Conservation (phyloP, 2,113 vertebrate species). For the Murina feae region DNA sequence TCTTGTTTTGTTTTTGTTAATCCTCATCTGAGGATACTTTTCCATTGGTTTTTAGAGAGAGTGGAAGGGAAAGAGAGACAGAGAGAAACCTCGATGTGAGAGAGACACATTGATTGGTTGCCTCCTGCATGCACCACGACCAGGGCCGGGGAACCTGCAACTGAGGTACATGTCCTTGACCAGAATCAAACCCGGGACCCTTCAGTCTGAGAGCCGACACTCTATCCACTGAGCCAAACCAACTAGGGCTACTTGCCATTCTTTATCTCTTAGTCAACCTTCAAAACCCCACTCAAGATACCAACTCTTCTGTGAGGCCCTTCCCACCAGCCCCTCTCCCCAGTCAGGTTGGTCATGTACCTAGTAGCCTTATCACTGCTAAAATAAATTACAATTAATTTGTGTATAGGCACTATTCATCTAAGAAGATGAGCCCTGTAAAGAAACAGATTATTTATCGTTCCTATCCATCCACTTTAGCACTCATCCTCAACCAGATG, state of each 20-base stretch:
- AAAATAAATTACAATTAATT: constrained; percentile 37
- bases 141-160: too few relatives aligned
- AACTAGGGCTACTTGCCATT: background rate
- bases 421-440: constrained; percentile 18
- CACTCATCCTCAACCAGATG: constrained; percentile 11
- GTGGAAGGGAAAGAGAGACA: too few relatives aligned
- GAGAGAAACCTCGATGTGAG: too few relatives aligned
- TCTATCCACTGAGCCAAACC: too few relatives aligned
- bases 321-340: background rate
- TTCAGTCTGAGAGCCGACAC: too few relatives aligned
- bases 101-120: too few relatives aligned
- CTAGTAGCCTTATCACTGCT: background rate
- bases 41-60: too few relatives aligned
- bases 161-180: too few relatives aligned
- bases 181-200: too few relatives aligned
- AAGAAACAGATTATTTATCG: constrained; percentile 28
- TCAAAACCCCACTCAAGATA: constrained; percentile 13
- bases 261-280: constrained; percentile 30
- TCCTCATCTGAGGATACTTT: too few relatives aligned
- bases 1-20: background rate
- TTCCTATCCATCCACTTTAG: constrained; percentile 19
- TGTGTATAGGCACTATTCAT: background rate
- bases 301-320: background rate
- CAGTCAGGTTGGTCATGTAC: background rate
- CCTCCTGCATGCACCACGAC: too few relatives aligned